These are phyloP conservation scores for Acipenser ruthenus DNA, from an alignment of 2,797 vertebrate genomes.

Conservation along the genomic window DNA sequence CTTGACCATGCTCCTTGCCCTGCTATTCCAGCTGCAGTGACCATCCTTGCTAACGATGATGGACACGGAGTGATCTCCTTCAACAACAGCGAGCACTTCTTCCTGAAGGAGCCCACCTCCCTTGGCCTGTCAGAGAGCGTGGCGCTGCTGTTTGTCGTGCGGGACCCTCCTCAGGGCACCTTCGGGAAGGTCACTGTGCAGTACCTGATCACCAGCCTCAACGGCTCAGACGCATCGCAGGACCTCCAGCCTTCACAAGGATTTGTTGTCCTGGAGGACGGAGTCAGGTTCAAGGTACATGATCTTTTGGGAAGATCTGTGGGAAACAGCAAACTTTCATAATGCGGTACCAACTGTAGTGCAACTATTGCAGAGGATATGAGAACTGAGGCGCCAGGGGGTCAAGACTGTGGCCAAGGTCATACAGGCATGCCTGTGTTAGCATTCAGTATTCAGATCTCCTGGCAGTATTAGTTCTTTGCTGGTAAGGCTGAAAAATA, in stretches of 20 bases:
- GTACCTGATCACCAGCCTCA: conserved; percentile 73
- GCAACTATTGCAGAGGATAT: too few species aligned
- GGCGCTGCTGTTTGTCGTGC: conserved; percentile 70
- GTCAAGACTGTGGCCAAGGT: too few species aligned
- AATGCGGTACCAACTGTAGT: too few species aligned
- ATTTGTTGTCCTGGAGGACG: conserved; percentile 81
- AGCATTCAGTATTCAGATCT: too few species aligned
- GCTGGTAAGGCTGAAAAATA: too few species aligned
- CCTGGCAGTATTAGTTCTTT: too few species aligned
- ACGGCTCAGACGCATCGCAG: conserved; percentile 69
- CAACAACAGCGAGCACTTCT: conserved; percentile 77
- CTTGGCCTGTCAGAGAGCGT: conserved; percentile 62
- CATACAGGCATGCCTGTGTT: too few species aligned
- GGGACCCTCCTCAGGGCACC: conserved; percentile 76
- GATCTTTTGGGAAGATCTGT: too few species aligned
- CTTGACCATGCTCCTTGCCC: too few species aligned
- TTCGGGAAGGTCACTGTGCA: conserved; percentile 83
- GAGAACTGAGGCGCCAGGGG: too few species aligned
- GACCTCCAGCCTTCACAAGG: conserved; percentile 82
- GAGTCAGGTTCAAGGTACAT: conserved; percentile 79
- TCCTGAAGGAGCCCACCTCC: conserved; percentile 78
- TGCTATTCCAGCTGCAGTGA: conserved; percentile 68
- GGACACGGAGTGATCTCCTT: conserved; percentile 88
- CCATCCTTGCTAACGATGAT: conserved; percentile 82
- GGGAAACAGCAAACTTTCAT: too few species aligned